Conservation (phyloP, 1,140 invertebrate genomes). For the Sycophaga agraensis region DNA sequence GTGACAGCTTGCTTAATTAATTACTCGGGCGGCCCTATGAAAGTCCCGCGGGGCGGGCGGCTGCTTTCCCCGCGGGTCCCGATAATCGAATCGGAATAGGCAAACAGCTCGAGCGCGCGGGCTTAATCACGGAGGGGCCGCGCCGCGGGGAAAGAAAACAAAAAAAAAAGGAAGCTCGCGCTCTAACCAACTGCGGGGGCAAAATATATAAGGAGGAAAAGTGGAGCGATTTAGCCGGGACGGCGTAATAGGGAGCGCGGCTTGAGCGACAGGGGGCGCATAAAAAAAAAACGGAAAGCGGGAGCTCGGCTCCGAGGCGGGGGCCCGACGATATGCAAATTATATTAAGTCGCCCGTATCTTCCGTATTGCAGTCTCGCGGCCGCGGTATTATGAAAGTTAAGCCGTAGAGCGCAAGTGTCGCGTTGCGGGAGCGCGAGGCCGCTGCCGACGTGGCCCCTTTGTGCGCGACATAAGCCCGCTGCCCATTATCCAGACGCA, state of each 20-base stretch:
- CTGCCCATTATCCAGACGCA: slow-evolving; percentile 39
- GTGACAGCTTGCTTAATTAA: too few relatives aligned
- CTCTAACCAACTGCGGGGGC: too few relatives aligned
- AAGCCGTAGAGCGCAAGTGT: slow-evolving; percentile 47
- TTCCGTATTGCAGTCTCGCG: slow-evolving; percentile 42
- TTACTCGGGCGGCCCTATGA: too few relatives aligned
- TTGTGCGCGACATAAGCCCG: slow-evolving; percentile 38
- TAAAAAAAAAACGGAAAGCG: background rate
- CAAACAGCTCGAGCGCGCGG: too few relatives aligned
- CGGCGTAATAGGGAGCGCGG: background rate
- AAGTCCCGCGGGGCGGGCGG: too few relatives aligned
- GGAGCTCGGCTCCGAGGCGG: background rate
- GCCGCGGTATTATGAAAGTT: slow-evolving; percentile 51
- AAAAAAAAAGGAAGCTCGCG: too few relatives aligned
- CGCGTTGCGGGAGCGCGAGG: too few relatives aligned
- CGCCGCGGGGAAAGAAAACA: too few relatives aligned
- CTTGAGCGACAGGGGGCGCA: background rate
- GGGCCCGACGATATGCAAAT: slow-evolving; percentile 47
- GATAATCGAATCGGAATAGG: too few relatives aligned
- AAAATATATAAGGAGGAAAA: slow-evolving; percentile 14
- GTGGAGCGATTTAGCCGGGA: background rate
- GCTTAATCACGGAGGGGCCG: too few relatives aligned
- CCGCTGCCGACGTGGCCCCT: background rate
- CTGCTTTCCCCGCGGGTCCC: too few relatives aligned
- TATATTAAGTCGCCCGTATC: slow-evolving; percentile 44